Percentiles rank a stretch among this genome's conserved stretches.
Conservation (phyloP, 1,140 invertebrate species). For the Campodea augens region DNA sequence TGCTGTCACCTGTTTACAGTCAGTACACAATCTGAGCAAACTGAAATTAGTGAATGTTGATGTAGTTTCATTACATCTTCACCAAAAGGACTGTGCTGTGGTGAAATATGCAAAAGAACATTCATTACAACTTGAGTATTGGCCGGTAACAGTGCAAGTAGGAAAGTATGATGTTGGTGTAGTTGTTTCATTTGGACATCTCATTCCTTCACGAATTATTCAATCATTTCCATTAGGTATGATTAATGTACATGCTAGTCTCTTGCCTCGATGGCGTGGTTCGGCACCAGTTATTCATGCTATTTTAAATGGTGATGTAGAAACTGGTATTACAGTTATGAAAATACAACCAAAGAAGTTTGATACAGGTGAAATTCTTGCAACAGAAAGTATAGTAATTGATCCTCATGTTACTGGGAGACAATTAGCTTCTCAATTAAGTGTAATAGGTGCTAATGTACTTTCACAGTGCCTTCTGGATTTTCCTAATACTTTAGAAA, state of each 20-base stretch:
- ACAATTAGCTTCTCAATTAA: conserved; percentile 42
- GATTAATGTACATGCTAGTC: conserved; percentile 76
- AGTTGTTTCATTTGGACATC: conserved; percentile 18
- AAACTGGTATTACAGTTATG: conserved; percentile 77
- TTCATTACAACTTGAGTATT: conserved; percentile 9
- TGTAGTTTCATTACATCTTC: conserved; percentile 9
- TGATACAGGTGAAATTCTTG: conserved; percentile 67
- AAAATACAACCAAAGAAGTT: conserved; percentile 66
- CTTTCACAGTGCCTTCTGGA: conserved; percentile 39
- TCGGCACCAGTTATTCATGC: conserved; percentile 69
- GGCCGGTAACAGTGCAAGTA: conserved; percentile 7
- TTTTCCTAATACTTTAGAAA: conserved; percentile 34
- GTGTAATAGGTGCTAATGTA: conserved; percentile 44
- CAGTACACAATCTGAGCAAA: conserved; percentile 4
- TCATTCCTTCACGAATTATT: conserved; percentile 16
- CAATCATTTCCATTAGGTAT: conserved; percentile 36
- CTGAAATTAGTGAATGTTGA: conserved; percentile 2
- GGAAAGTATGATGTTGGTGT: conserved; percentile 16
- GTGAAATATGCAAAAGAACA: conserved; percentile 11
- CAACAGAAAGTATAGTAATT: conserved; percentile 40
- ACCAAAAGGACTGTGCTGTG: conserved; percentile 7
- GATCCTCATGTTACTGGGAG: conserved; percentile 36
- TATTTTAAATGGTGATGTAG: conserved; percentile 58
- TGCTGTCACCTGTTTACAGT: conserved; percentile 4
- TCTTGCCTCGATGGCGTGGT: conserved; percentile 82